Percentiles rank a stretch among this genome's conserved stretches.
Conservation (phyloP, 2,888 invertebrate species). For the Ophioninae sp. region DNA sequence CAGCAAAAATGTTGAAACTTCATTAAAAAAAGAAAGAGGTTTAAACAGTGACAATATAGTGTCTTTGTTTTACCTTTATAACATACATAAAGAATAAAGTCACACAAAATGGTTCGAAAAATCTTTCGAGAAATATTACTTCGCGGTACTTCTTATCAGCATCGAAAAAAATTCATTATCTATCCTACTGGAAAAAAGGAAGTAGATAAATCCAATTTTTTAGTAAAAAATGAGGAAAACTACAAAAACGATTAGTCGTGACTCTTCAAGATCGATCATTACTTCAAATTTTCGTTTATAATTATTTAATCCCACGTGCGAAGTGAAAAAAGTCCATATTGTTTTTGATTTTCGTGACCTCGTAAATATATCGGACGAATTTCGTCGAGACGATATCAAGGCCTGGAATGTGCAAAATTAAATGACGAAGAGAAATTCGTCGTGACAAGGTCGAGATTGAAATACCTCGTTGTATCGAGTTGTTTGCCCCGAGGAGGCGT, state of each 20-base stretch:
- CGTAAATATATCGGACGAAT: too few relatives aligned
- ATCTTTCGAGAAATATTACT: not conserved
- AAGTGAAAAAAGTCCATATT: too few relatives aligned
- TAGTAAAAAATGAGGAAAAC: not conserved
- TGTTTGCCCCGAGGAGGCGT: constrained; percentile 70
- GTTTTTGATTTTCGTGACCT: too few relatives aligned
- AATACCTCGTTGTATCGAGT: constrained; percentile 72
- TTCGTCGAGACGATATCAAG: too few relatives aligned
- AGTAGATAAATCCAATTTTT: not conserved
- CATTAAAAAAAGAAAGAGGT: too few relatives aligned
- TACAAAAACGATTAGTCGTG: not conserved
- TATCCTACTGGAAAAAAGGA: not conserved
- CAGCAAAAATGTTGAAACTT: not conserved
- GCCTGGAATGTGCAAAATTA: not conserved
- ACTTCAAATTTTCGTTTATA: not conserved
- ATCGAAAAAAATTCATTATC: not conserved
- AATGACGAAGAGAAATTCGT: not conserved
- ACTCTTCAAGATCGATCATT: not conserved
- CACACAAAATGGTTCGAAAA: not conserved
- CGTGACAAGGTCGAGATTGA: constrained; percentile 24
- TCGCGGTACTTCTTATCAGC: not conserved
- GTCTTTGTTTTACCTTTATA: not conserved
- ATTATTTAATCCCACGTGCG: too few relatives aligned
- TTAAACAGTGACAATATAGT: not conserved
- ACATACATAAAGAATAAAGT: not conserved